Percentiles rank a stretch among this genome's conserved stretches.
Conservation (phyloP, 2,888 invertebrate genomes). For the Hirudinaria manillensis region DNA sequence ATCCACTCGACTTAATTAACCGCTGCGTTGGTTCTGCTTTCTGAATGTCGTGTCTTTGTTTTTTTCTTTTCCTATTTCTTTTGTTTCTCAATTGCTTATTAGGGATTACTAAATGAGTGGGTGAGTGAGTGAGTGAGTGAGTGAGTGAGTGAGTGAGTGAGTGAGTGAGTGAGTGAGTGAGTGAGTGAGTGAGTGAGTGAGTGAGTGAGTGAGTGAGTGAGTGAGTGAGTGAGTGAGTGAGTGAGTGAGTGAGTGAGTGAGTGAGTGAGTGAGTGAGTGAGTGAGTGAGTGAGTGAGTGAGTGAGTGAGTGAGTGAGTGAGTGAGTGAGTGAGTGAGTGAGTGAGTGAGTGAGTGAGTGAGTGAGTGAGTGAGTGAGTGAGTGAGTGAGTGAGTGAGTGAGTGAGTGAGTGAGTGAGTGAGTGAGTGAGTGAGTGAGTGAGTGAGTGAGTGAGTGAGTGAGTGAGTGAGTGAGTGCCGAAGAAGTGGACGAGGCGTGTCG, state of each 20-base stretch:
- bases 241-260: conserved; percentile 7
- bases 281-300: conserved; percentile 7
- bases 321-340: conserved; percentile 7
- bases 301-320: conserved; percentile 7
- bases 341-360: conserved; percentile 7
- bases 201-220: conserved; percentile 7
- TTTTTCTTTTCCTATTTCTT: too few relatives aligned
- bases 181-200: conserved; percentile 7
- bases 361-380: conserved; percentile 7
- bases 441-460: conserved; percentile 7
- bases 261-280: conserved; percentile 7
- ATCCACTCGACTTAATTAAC: too few relatives aligned
- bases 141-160: conserved; percentile 7
- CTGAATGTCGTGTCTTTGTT: too few relatives aligned
- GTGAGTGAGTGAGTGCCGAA: conserved; percentile 7
- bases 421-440: conserved; percentile 7
- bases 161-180: conserved; percentile 7
- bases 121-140: conserved; percentile 7
- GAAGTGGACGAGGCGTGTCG: too few relatives aligned
- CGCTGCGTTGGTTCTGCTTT: too few relatives aligned
- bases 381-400: conserved; percentile 7
- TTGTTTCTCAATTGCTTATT: too few relatives aligned
- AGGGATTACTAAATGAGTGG: background rate
- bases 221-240: conserved; percentile 7
- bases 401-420: conserved; percentile 7